These are phyloP conservation scores for Agrochola macilenta DNA, from an alignment of 2,888 invertebrate species.

Conservation along the genomic window DNA sequence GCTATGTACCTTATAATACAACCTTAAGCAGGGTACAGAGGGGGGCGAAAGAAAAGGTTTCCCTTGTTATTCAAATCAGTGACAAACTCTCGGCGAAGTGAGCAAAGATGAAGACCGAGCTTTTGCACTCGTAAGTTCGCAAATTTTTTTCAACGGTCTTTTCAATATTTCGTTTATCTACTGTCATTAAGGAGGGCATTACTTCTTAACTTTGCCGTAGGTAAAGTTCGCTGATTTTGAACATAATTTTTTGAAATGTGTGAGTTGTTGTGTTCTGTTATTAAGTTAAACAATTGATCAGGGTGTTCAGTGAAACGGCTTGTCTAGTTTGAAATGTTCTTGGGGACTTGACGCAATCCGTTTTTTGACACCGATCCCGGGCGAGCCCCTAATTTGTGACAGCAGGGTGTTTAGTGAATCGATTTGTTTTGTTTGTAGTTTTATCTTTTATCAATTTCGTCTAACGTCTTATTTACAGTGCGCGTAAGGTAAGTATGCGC, in stretches of 20 bases:
- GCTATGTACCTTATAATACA: constrained; percentile 59
- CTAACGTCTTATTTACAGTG: not conserved
- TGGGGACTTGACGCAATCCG: not conserved
- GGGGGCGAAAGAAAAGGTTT: constrained; percentile 81
- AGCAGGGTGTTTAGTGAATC: not conserved
- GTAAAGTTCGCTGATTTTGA: constrained; percentile 19
- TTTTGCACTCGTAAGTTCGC: constrained; percentile 75
- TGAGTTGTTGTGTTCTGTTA: constrained; percentile 15
- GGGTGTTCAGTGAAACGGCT: not conserved
- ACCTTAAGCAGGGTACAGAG: constrained; percentile 47
- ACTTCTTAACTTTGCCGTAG: constrained; percentile 49
- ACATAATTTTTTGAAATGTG: constrained; percentile 10
- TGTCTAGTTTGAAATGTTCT: not conserved
- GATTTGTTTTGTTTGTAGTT: not conserved
- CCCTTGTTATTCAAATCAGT: constrained; percentile 87
- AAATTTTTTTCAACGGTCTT: constrained; percentile 74
- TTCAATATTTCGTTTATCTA: constrained; percentile 67
- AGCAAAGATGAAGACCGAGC: constrained; percentile 74
- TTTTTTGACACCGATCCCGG: not conserved
- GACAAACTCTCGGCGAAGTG: constrained; percentile 80
- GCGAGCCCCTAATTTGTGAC: not conserved
- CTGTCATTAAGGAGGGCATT: constrained; percentile 47
- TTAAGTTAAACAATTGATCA: not conserved
- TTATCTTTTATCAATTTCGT: not conserved
- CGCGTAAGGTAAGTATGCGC: too few species aligned